phyloP scores from a whole-genome alignment of 2,113 vertebrate species.

The Hypocryptadius cinnamomeus region DNA sequence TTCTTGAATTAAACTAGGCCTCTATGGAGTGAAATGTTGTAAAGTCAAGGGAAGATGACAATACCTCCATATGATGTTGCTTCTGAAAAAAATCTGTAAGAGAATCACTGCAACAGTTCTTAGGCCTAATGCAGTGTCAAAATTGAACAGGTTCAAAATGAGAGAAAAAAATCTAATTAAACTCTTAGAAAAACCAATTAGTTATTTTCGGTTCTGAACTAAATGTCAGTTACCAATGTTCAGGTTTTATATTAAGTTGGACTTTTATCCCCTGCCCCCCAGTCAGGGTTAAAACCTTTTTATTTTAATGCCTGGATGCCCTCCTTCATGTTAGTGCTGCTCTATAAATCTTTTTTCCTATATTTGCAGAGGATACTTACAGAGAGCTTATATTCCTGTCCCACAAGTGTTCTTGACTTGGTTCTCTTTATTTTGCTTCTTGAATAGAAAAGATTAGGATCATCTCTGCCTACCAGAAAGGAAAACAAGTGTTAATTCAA shows the following conservation, averaged over 20 bases:
- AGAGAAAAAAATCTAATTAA: not conserved
- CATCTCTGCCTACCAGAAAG: slow-evolving; percentile 58
- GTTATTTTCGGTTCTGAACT: not conserved
- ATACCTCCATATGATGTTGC: not conserved
- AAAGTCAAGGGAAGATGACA: not conserved
- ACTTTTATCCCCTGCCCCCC: not conserved
- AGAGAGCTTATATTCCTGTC: slow-evolving; percentile 29
- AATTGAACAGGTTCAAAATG: not conserved
- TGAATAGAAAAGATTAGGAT: not conserved
- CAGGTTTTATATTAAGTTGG: not conserved
- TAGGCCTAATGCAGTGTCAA: not conserved
- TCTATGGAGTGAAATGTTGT: not conserved
- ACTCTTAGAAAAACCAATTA: not conserved
- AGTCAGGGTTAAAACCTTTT: not conserved
- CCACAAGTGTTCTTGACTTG: slow-evolving; percentile 33
- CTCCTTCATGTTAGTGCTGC: not conserved
- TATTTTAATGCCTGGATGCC: not conserved
- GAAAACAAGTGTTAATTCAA: slow-evolving; percentile 18
- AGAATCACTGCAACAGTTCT: not conserved
- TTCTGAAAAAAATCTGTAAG: not conserved
- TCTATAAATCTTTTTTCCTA: not conserved
- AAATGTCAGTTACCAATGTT: not conserved
- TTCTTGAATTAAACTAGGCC: not conserved
- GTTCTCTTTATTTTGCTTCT: slow-evolving; percentile 32
- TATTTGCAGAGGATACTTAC: slow-evolving; percentile 49